Evolutionary conservation across 2,113 vertebrate species (phyloP), one percentile per base, ranked within the genome.

Genomic region (Micromys minutus): DNA sequence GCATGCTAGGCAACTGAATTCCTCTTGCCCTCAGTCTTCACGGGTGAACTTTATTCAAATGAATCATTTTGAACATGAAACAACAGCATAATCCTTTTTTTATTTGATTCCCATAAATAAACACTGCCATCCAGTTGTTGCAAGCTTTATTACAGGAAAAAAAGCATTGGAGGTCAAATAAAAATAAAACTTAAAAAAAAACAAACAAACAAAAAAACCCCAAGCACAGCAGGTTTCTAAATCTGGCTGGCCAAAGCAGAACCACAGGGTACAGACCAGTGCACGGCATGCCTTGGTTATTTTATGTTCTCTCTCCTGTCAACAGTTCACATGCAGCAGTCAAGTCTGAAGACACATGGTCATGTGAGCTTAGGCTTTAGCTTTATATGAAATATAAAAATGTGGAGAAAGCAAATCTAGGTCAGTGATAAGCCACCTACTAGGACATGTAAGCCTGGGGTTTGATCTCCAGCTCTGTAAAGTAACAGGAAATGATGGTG

Each of bases 101-200:
- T 11, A 3, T 52, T 34, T 6, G 26, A 29, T 77, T 79, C 39
- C 34, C 36, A 69, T 77, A 77, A 75, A 47, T 69, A 94, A 94
- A 95, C 50, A 97, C 83, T 94, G 96, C 94, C 95, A 96, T 87
- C 94, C 45, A 96, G 91, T 4, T 79, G 76, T 76, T 86, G 67
- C 16, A 92, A 91, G 34, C 61, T 74, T 91, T 39, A 26, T 9
- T 55, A 1, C 5, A 83, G 55, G 80, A 61, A 45, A 63, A 63
- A n/a, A 19, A 63, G 29, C 39, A 65, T 0, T 45, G 39, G 34
- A 65, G 81, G 17, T 47, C 81, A 85, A 85, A 47, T 65, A 65
- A 65, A 19, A 13, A 21, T 1, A 24, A 10, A 72, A n/a, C 17
- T n/a, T 39, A 50, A 86, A 84, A 61, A 85, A 67, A 86, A 47